Conservation (phyloP, 2,888 invertebrate species). For the Blera fallax region DNA sequence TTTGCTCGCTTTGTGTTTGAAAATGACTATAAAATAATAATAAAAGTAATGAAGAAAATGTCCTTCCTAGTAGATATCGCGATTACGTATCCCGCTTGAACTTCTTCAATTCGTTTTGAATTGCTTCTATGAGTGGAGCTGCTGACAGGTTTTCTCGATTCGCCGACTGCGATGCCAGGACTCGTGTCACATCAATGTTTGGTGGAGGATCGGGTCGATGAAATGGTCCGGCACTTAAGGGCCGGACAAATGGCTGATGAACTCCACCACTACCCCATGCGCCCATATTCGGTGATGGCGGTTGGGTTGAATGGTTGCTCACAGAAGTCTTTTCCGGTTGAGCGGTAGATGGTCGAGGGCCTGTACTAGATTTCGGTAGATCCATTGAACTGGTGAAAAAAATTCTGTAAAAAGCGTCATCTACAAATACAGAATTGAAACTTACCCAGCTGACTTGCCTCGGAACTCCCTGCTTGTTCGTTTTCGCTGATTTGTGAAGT, state of each 20-base stretch:
- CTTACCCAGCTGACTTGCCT: slow-evolving; percentile 80
- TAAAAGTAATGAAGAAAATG: slow-evolving; percentile 13
- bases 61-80: neutral
- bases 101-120: slow-evolving; percentile 86
- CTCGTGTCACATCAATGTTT: slow-evolving; percentile 74
- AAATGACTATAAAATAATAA: slow-evolving; percentile 21
- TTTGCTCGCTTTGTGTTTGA: neutral
- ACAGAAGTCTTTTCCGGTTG: slow-evolving; percentile 78
- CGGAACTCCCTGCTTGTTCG: slow-evolving; percentile 79
- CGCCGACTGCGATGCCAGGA: slow-evolving; percentile 63
- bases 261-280: slow-evolving; percentile 83
- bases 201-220: slow-evolving; percentile 83
- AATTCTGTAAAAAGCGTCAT: neutral
- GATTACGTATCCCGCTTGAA: slow-evolving; percentile 77
- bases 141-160: slow-evolving; percentile 86
- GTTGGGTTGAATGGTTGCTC: slow-evolving; percentile 80
- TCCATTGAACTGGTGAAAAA: slow-evolving; percentile 70
- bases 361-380: slow-evolving; percentile 75
- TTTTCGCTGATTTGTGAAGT: slow-evolving; percentile 78
- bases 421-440: neutral
- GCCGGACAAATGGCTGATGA: slow-evolving; percentile 83
- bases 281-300: slow-evolving; percentile 82
- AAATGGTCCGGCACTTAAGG: slow-evolving; percentile 86
- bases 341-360: slow-evolving; percentile 80
- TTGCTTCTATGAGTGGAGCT: slow-evolving; percentile 91